A percentile compares a stretch with the other conserved stretches of the same genome.
Evolutionary conservation across 2,113 vertebrate species (phyloP).

Genomic region (Pterocles gutturalis): DNA sequence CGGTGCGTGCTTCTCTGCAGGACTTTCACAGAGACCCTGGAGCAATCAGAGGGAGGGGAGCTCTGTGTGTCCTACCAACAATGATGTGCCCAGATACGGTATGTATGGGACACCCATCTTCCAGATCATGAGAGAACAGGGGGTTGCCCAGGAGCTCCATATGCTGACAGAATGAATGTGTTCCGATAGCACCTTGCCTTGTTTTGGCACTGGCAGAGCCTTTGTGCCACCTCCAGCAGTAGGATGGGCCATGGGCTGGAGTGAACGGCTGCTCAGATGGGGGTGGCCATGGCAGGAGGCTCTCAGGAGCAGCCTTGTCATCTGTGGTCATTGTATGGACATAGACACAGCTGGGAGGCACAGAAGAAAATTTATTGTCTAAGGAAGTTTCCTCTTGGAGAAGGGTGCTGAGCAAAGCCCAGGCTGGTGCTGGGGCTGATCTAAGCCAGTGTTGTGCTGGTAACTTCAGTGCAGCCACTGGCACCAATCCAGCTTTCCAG

Average conservation of each 20-base stretch:
- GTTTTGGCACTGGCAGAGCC: background rate
- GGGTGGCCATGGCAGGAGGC: background rate
- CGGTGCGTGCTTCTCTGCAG: background rate
- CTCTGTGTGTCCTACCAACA: background rate
- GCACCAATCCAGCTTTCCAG: background rate
- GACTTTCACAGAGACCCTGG: background rate
- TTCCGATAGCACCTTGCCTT: background rate
- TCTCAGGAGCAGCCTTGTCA: background rate
- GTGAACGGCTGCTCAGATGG: background rate
- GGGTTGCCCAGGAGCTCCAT: background rate
- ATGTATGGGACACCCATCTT: background rate
- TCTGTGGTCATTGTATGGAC: background rate
- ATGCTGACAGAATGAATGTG: background rate
- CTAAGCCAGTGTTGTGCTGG: fast-evolving
- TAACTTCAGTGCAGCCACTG: background rate
- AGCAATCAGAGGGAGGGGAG: background rate
- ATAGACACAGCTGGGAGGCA: background rate
- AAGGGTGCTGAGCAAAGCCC: background rate
- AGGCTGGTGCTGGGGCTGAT: background rate
- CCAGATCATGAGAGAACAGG: background rate
- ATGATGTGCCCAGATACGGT: background rate
- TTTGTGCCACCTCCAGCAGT: background rate
- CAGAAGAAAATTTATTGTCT: background rate
- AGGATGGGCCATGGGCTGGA: background rate
- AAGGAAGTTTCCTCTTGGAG: background rate